These are phyloP conservation scores for Lagria hirta DNA, from an alignment of 2,888 invertebrate species.

Conservation along the genomic window DNA sequence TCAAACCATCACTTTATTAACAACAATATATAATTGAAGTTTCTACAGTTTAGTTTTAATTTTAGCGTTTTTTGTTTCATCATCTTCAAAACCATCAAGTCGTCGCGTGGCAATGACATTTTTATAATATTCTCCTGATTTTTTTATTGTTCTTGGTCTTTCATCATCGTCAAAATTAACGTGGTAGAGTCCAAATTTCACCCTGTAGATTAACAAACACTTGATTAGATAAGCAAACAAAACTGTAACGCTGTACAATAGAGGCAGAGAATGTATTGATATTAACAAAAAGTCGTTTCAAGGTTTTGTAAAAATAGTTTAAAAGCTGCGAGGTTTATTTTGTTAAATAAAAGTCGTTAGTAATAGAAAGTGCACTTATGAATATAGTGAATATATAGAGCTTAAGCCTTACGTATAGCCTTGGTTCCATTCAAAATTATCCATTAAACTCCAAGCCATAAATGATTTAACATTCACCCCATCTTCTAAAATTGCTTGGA, in stretches of 20 bases:
- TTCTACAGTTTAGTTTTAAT: too few relatives aligned
- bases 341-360: too few relatives aligned
- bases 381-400: neutral
- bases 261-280: too few relatives aligned
- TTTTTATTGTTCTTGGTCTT: slow-evolving; percentile 64
- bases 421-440: slow-evolving; percentile 55
- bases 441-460: slow-evolving; percentile 44
- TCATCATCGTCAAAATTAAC: slow-evolving; percentile 65
- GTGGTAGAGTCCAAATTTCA: slow-evolving; percentile 68
- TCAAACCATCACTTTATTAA: too few relatives aligned
- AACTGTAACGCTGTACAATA: too few relatives aligned
- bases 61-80: slow-evolving; percentile 6
- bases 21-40: too few relatives aligned
- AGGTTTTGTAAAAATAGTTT: too few relatives aligned
- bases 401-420: slow-evolving; percentile 50
- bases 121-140: slow-evolving; percentile 62
- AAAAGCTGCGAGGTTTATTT: too few relatives aligned
- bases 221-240: neutral
- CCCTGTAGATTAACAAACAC: slow-evolving; percentile 53
- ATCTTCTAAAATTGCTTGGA: slow-evolving; percentile 48
- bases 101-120: slow-evolving; percentile 46
- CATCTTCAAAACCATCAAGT: neutral
- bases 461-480: slow-evolving; percentile 52
- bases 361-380: too few relatives aligned
- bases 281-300: too few relatives aligned